These are phyloP conservation scores for Pseudachorutes palmiensis DNA, from an alignment of 1,140 invertebrate species.

Conservation along the genomic window DNA sequence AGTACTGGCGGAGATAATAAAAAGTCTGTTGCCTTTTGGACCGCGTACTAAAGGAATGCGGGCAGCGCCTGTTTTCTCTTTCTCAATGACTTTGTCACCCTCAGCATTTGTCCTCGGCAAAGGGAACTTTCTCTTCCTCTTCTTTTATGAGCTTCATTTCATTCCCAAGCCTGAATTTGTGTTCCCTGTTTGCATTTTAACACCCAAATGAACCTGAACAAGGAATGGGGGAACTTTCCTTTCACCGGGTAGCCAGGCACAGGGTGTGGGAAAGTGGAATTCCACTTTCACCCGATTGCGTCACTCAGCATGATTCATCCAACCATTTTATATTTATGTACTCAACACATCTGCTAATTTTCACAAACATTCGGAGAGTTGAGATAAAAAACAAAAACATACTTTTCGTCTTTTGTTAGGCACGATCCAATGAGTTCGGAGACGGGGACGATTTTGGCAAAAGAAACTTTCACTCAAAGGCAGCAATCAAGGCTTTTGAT, in stretches of 20 bases:
- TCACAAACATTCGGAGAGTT: slow-evolving; percentile 2
- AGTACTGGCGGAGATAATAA: background rate
- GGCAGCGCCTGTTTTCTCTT: too few relatives aligned
- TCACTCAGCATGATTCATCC: background rate
- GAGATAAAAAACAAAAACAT: too few relatives aligned
- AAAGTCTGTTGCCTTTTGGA: too few relatives aligned
- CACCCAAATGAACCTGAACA: background rate
- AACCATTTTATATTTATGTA: slow-evolving; percentile 1
- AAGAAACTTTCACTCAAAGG: too few relatives aligned
- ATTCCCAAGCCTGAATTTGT: too few relatives aligned
- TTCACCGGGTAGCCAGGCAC: background rate
- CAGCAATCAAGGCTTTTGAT: too few relatives aligned
- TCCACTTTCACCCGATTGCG: background rate
- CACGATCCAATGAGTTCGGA: too few relatives aligned
- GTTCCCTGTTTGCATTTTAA: background rate
- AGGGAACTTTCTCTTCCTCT: background rate
- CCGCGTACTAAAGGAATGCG: too few relatives aligned
- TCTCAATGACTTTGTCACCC: too few relatives aligned
- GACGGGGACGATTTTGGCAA: too few relatives aligned
- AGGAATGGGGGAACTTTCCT: background rate
- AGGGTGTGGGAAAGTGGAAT: background rate
- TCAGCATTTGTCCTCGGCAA: background rate
- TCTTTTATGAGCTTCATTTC: too few relatives aligned
- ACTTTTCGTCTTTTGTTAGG: background rate
- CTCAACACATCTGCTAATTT: slow-evolving; percentile 1